These are phyloP conservation scores for Chroicocephalus ridibundus DNA, from an alignment of 2,113 vertebrate species.

Conservation along the genomic window DNA sequence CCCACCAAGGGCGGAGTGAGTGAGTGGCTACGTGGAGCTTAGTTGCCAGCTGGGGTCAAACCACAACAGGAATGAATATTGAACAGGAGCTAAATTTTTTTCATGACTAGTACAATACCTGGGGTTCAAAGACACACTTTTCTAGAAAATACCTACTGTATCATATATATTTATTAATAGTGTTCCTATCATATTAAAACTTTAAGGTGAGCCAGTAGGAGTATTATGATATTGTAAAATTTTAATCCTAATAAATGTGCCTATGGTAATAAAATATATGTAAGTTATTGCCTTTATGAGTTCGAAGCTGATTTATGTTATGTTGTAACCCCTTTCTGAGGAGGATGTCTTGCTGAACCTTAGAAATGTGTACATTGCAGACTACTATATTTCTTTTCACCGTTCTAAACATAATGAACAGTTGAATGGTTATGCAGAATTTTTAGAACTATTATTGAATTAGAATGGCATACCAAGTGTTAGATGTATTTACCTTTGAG, in stretches of 20 bases:
- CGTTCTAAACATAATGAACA: not conserved
- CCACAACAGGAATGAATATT: not conserved
- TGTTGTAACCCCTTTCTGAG: not conserved
- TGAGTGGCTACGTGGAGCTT: no score
- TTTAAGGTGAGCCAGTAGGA: slow-evolving; percentile 62
- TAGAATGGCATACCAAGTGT: not conserved
- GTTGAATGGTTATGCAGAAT: not conserved
- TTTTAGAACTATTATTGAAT: not conserved
- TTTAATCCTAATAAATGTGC: slow-evolving; percentile 73
- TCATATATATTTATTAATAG: slow-evolving; percentile 60
- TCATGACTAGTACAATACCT: not conserved
- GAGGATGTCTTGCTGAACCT: not conserved
- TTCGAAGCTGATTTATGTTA: slow-evolving; percentile 68
- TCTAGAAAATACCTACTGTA: slow-evolving; percentile 41
- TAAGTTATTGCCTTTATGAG: slow-evolving; percentile 60
- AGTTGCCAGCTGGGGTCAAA: not conserved
- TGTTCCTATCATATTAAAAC: slow-evolving; percentile 66
- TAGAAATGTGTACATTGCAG: not conserved
- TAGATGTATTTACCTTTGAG: not conserved
- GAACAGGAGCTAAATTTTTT: slow-evolving; percentile 15
- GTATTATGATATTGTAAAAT: slow-evolving; percentile 74
- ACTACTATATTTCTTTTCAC: not conserved
- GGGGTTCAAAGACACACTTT: slow-evolving; percentile 40
- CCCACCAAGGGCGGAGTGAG: not conserved
- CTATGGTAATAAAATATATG: slow-evolving; percentile 67